Conservation (phyloP, 2,888 invertebrate species). For the Papilio gigon region DNA sequence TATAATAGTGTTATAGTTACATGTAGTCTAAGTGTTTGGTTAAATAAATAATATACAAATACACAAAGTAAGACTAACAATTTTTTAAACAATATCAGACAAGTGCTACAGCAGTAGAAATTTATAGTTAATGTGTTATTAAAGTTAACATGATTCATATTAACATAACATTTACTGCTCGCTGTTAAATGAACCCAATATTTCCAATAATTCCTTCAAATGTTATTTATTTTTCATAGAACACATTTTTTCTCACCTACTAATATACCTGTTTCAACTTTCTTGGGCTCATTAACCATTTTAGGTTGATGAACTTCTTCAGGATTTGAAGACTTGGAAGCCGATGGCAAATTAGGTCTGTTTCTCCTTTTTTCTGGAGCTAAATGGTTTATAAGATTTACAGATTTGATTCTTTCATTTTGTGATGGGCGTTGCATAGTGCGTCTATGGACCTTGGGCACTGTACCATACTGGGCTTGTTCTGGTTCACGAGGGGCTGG, state of each 20-base stretch:
- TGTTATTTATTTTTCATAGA: background rate
- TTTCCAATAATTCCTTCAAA: background rate
- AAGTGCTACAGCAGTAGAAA: too few relatives aligned
- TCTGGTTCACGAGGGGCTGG: slow-evolving; percentile 70
- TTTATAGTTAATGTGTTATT: too few relatives aligned
- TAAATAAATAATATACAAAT: too few relatives aligned
- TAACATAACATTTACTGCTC: too few relatives aligned
- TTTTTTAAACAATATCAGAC: too few relatives aligned
- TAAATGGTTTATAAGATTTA: slow-evolving; percentile 83
- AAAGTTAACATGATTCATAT: too few relatives aligned
- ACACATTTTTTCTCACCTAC: slow-evolving; percentile 61
- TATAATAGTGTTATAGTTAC: too few relatives aligned
- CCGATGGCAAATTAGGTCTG: slow-evolving; percentile 56
- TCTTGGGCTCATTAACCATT: slow-evolving; percentile 77
- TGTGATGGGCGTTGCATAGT: slow-evolving; percentile 71
- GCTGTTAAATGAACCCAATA: too few relatives aligned
- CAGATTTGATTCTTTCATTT: slow-evolving; percentile 82
- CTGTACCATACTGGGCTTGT: slow-evolving; percentile 67
- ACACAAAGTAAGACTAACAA: too few relatives aligned
- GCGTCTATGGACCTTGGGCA: slow-evolving; percentile 56
- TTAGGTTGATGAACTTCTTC: slow-evolving; percentile 57
- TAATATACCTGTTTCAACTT: slow-evolving; percentile 75
- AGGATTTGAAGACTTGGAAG: slow-evolving; percentile 41
- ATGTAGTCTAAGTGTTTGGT: too few relatives aligned
- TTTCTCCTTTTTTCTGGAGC: slow-evolving; percentile 68